A percentile compares a stretch with the other conserved stretches of the same genome.
These are phyloP conservation scores for Lipotes vexillifer DNA, from an alignment of 2,113 vertebrate genomes.

Conservation along the genomic window DNA sequence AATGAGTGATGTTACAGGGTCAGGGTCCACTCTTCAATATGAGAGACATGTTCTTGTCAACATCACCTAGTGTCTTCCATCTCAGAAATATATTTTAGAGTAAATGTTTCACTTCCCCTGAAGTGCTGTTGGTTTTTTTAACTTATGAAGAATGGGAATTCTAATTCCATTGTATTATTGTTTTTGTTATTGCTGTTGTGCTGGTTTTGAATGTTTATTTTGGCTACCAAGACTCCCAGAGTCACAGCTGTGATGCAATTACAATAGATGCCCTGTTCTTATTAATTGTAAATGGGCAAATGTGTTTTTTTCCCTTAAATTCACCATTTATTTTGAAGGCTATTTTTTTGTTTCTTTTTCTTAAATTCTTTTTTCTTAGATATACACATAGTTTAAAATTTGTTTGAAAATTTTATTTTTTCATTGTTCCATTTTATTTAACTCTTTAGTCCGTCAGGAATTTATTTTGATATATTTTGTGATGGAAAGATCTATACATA, in stretches of 20 bases:
- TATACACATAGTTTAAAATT: not conserved
- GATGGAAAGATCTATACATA: not conserved
- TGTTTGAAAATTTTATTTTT: not conserved
- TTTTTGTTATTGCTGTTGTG: not conserved
- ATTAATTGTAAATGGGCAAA: not conserved
- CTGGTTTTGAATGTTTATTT: not conserved
- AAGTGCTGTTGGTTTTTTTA: not conserved
- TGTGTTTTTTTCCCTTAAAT: not conserved
- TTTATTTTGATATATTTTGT: not conserved
- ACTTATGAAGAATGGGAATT: not conserved
- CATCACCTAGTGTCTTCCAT: not conserved
- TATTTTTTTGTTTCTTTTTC: not conserved
- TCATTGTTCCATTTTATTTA: not conserved
- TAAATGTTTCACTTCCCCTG: not conserved
- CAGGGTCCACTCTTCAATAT: not conserved
- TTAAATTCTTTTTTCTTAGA: not conserved
- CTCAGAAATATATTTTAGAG: conserved; percentile 2
- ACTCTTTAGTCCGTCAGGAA: not conserved
- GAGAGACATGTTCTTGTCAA: not conserved
- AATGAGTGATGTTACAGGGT: not conserved
- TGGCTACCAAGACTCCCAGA: not conserved
- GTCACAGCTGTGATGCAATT: not conserved
- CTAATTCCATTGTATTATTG: not conserved
- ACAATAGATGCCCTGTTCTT: not conserved
- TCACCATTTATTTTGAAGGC: not conserved